Percentiles rank a stretch among this genome's conserved stretches.
These are phyloP conservation scores for Julus scandinavius DNA, from an alignment of 2,888 invertebrate genomes.

Conservation along the genomic window DNA sequence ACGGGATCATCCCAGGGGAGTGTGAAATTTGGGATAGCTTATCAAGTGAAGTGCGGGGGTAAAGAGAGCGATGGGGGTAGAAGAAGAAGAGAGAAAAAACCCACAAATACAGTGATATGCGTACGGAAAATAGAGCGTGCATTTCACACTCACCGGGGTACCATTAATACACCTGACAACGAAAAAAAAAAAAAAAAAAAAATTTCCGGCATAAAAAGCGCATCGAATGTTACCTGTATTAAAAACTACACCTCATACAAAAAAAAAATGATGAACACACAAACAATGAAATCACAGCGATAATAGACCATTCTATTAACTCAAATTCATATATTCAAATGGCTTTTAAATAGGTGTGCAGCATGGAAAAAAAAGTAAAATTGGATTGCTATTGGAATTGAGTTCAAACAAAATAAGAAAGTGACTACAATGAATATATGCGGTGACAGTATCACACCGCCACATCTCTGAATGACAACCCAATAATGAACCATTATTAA, in stretches of 20 bases:
- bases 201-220: not conserved
- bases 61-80: slow-evolving; percentile 12
- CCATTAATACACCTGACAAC: slow-evolving; percentile 40
- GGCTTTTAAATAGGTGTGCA: not conserved
- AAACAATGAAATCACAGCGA: not conserved
- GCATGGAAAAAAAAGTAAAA: not conserved
- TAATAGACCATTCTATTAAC: slow-evolving; percentile 18
- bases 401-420: not conserved
- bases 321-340: slow-evolving; percentile 7
- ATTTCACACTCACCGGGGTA: slow-evolving; percentile 28
- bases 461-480: no score
- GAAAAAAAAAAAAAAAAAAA: slow-evolving; percentile 1
- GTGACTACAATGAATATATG: not conserved
- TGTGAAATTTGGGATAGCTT: slow-evolving; percentile 45
- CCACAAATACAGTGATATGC: not conserved
- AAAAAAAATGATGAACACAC: not conserved
- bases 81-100: not conserved
- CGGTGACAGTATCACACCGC: not conserved
- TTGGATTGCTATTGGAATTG: not conserved
- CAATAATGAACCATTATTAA: no score
- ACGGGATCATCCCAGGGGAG: slow-evolving; percentile 47
- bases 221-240: slow-evolving; percentile 20
- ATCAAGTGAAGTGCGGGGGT: slow-evolving; percentile 16
- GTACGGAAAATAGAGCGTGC: slow-evolving; percentile 2
- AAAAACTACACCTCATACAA: not conserved